A percentile compares a stretch with the other conserved stretches of the same genome.
Evolutionary conservation across 2,113 vertebrate species (phyloP).

Genomic region (Chaenogobius annularis): DNA sequence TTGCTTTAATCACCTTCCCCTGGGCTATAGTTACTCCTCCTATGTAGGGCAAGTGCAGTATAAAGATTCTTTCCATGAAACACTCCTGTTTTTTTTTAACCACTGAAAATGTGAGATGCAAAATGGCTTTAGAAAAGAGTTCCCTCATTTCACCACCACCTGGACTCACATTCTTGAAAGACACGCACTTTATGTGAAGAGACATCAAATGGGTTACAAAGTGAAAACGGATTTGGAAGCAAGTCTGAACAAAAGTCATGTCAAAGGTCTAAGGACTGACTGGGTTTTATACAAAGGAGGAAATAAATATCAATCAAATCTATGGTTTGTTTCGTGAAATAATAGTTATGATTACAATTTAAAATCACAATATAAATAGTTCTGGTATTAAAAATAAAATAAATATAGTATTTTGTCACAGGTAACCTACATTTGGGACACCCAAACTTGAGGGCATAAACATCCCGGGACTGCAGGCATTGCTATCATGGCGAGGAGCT

Average conservation of each 20-base stretch:
- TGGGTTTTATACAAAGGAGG: neutral
- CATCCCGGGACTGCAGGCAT: constrained; percentile 41
- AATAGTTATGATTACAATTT: neutral
- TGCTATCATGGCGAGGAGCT: constrained; percentile 40
- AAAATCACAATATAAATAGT: neutral
- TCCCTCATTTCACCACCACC: neutral
- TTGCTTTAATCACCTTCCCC: neutral
- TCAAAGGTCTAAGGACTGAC: neutral
- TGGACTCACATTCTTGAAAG: neutral
- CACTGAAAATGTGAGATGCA: neutral
- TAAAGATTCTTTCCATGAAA: neutral
- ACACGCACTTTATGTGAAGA: neutral
- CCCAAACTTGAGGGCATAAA: constrained; percentile 40
- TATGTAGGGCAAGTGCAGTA: neutral
- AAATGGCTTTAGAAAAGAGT: neutral
- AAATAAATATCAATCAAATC: constrained; percentile 25
- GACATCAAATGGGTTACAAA: neutral
- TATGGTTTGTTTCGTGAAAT: neutral
- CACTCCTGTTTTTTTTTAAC: neutral
- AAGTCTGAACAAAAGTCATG: neutral
- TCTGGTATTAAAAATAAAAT: neutral
- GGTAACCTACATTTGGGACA: constrained; percentile 68
- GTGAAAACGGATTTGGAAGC: neutral
- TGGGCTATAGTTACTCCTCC: neutral
- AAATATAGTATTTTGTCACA: neutral